Evolutionary conservation across 2,113 vertebrate species (phyloP).

Genomic region (Cervus canadensis): DNA sequence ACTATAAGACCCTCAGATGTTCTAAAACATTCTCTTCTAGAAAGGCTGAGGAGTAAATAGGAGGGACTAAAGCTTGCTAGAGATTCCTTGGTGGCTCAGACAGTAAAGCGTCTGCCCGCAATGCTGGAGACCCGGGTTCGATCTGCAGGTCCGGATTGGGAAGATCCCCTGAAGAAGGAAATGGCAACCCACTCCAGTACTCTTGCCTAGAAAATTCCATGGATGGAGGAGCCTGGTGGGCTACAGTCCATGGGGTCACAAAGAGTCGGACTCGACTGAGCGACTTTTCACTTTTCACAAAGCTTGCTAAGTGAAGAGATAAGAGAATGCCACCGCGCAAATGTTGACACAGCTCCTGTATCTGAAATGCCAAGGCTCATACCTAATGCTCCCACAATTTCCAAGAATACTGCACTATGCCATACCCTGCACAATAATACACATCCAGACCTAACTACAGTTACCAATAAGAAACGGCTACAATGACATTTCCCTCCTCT

Average conservation of each 20-base stretch:
- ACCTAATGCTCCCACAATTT: not conserved
- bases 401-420: not conserved
- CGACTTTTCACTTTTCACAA: too few species aligned
- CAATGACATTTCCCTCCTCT: not conserved
- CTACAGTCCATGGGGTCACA: too few species aligned
- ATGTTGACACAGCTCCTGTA: not conserved
- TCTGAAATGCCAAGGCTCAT: constrained; percentile 9
- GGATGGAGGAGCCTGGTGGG: too few species aligned
- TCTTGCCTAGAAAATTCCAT: too few species aligned
- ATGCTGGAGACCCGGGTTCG: too few species aligned
- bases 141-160: too few species aligned
- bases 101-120: too few species aligned
- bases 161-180: too few species aligned
- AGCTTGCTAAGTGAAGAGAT: not conserved
- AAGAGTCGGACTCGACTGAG: too few species aligned
- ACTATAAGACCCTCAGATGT: not conserved
- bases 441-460: not conserved
- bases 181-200: too few species aligned
- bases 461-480: not conserved
- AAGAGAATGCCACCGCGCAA: not conserved
- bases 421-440: not conserved
- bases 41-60: not conserved
- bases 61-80: not conserved
- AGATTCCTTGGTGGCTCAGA: too few species aligned
- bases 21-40: not conserved